These are phyloP conservation scores for Menidia beryllina DNA, from an alignment of 2,113 vertebrate genomes.

Conservation along the genomic window DNA sequence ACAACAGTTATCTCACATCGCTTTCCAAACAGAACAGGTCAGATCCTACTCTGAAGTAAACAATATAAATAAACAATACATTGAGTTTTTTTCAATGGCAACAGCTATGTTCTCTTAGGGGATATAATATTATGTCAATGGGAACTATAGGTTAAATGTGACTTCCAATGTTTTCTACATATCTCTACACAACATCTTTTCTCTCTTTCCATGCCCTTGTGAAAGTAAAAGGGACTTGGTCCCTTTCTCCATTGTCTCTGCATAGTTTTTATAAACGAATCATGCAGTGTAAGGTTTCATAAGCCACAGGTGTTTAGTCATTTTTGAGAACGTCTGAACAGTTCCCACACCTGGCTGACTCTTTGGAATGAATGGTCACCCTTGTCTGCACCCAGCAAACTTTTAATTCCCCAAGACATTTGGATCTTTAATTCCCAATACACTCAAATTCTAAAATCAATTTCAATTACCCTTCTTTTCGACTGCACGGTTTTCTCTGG, in stretches of 20 bases:
- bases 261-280: constrained; percentile 8
- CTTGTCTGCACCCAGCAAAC: constrained; percentile 54
- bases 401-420: constrained; percentile 72
- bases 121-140: constrained; percentile 5
- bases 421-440: constrained; percentile 74
- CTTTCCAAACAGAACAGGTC: too few relatives aligned
- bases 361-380: constrained; percentile 57
- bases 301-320: constrained; percentile 32
- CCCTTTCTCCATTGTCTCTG: neutral
- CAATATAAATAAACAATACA: constrained; percentile 32
- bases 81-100: constrained; percentile 46
- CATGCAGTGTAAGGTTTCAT: constrained; percentile 6
- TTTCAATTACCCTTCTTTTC: constrained; percentile 67
- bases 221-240: too few relatives aligned
- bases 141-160: neutral
- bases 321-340: constrained; percentile 42
- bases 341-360: constrained; percentile 54
- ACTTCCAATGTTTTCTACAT: neutral
- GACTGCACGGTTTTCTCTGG: constrained; percentile 4
- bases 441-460: constrained; percentile 69
- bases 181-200: neutral
- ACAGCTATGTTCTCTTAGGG: neutral
- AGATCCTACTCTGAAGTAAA: too few relatives aligned
- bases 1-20: too few relatives aligned
- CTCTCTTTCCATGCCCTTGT: neutral